A percentile compares a stretch with the other conserved stretches of the same genome.
Evolutionary conservation across 2,113 vertebrate genomes (phyloP).

Genomic region (Suricata suricatta): DNA sequence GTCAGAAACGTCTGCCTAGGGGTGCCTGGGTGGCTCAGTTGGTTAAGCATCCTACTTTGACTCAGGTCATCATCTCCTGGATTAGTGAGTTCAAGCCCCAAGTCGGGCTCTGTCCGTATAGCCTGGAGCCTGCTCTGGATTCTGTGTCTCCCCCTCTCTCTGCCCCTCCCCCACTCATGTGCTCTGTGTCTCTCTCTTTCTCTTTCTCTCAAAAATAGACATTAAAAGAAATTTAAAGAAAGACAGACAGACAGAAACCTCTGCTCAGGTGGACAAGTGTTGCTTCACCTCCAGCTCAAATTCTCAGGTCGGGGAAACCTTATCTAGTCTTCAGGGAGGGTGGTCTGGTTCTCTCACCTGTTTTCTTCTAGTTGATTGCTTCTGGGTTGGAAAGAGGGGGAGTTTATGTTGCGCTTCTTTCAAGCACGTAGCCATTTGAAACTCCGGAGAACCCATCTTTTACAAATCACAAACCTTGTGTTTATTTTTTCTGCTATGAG

Average conservation of each 20-base stretch:
- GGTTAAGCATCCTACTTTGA: no score
- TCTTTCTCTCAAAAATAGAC: no score
- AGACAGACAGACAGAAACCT: background rate
- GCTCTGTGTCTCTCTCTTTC: no score
- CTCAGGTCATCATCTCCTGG: no score
- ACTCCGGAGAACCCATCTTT: background rate
- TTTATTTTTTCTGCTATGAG: background rate
- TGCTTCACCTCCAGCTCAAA: background rate
- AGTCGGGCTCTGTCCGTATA: no score
- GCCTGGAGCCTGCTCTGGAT: no score
- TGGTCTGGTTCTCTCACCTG: background rate
- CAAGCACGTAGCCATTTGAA: background rate
- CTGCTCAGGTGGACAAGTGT: background rate
- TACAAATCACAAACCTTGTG: background rate
- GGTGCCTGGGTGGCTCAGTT: background rate
- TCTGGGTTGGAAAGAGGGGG: background rate
- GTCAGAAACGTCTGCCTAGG: background rate
- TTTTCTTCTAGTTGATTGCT: background rate
- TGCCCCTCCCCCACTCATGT: no score
- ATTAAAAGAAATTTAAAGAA: no score
- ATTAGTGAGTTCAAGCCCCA: no score
- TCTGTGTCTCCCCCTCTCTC: no score
- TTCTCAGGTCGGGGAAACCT: conserved; percentile 17
- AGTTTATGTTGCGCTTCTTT: background rate
- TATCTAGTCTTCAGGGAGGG: background rate